phyloP scores from a whole-genome alignment of 2,113 vertebrate genomes.

The Cheilinus undulatus region DNA sequence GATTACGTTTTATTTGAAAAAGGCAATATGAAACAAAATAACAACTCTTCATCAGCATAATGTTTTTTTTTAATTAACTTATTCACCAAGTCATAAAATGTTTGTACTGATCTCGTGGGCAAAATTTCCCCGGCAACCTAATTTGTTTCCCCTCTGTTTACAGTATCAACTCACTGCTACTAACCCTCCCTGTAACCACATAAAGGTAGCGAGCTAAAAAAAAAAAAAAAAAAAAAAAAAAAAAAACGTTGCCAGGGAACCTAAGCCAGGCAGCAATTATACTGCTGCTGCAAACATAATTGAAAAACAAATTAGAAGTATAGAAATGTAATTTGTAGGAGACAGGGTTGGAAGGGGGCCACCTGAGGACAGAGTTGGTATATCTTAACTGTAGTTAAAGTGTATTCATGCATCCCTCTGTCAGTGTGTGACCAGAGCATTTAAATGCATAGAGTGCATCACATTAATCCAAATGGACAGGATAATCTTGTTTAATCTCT shows the following conservation, averaged over 20 bases:
- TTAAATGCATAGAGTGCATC: constrained; percentile 35
- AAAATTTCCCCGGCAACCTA: not conserved
- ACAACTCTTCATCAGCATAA: too few relatives aligned
- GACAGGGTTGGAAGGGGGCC: constrained; percentile 5
- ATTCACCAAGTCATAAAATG: not conserved
- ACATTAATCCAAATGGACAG: constrained; percentile 58
- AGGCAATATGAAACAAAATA: not conserved
- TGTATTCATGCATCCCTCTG: constrained; percentile 8
- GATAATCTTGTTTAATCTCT: constrained; percentile 46
- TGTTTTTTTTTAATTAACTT: not conserved
- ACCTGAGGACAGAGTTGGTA: constrained; percentile 9
- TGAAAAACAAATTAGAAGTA: constrained; percentile 44
- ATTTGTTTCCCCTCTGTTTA: not conserved
- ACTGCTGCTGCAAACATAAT: constrained; percentile 9
- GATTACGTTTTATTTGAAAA: too few relatives aligned
- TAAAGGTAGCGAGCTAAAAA: constrained; percentile 8
- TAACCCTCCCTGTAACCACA: not conserved
- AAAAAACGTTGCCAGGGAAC: constrained; percentile 8
- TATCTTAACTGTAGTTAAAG: not conserved
- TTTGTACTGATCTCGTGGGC: not conserved
- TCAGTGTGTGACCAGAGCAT: constrained; percentile 18
- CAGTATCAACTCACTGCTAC: not conserved
- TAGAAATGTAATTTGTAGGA: constrained; percentile 26
- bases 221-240: too few relatives aligned
- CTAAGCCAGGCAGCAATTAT: constrained; percentile 47